Base-by-base conservation (phyloP, 2,113 vertebrate species). In the Eretmochelys imbricata region DNA sequence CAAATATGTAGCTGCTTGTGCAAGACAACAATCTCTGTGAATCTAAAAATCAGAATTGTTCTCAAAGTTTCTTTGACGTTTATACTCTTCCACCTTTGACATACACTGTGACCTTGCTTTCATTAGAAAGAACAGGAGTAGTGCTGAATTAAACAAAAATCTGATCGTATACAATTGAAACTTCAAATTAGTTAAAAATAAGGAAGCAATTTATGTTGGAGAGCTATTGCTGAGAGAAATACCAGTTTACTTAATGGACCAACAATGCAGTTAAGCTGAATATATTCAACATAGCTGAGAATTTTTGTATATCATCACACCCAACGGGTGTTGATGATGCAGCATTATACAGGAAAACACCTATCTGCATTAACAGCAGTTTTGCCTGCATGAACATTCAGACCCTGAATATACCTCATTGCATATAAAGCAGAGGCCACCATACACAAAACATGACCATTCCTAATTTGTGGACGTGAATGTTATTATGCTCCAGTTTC, bases 391-490 rank as follows among this genome's bases (percentile, higher is more conserved):
- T 1, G 80, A 94, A 80, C 49, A 80, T 57, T 31, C 4, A 84
- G 85, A 51, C 29, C 92, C 82, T 94, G 48, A 51, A 80, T 82
- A 92, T 87, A 92, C 83, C 95, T 91, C 81, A 24, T 24, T 42
- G n/a, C 0, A 89, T 55, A 89, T 17, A 81, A 80, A 46, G 87
- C 84, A 46, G 93, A 89, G 69, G 1, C 57, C 85, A 93, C 79
- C 83, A 92, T 3, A 78, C 16, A 83, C 31, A 89, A 46, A 78
- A 46, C 93, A 88, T 53, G 78, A 81, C 48, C n/a, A 79, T 89
- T 91, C 88, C 88, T 92, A 94, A 80, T 76, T 94, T 80, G 50
- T 76, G 91, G 85, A n/a, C 31, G 57, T 92, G 79, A 93, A 48
- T 86, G 80, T 86, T 80, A 88, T 84, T 84, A 75, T 72, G 35